phyloP scores from a whole-genome alignment of 2,113 vertebrate genomes.

The Semnornis frantzii region DNA sequence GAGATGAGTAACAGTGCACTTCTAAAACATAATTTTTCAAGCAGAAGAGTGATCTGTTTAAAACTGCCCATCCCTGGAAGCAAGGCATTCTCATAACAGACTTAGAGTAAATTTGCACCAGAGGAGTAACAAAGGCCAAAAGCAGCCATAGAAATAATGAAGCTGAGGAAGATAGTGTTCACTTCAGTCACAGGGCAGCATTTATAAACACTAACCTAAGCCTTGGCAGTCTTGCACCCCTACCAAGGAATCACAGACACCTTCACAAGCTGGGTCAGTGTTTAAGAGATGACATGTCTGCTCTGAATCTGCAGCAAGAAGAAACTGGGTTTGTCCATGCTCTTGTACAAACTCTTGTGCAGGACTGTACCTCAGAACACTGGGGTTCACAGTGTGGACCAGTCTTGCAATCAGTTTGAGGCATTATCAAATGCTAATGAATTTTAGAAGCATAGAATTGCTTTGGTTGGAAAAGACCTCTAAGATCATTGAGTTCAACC shows the following conservation, averaged over 20 bases:
- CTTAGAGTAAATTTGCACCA: background rate
- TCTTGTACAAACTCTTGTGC: background rate
- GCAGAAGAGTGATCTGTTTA: background rate
- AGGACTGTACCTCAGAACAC: background rate
- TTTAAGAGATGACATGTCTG: background rate
- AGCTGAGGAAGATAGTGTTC: background rate
- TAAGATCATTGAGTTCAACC: no score
- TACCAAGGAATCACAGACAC: rapidly evolving
- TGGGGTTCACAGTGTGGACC: rapidly evolving
- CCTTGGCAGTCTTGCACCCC: background rate
- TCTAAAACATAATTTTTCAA: background rate
- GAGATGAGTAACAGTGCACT: background rate
- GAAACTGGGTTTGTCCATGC: background rate
- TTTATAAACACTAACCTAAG: background rate
- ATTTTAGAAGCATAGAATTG: background rate
- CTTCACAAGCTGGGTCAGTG: background rate
- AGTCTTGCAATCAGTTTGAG: rapidly evolving
- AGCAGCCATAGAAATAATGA: background rate
- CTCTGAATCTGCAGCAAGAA: background rate
- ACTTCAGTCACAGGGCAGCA: background rate
- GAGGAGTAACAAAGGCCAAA: background rate
- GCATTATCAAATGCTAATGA: rapidly evolving
- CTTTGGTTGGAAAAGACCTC: no score
- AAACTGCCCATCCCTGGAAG: background rate
- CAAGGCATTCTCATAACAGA: background rate